Evolutionary conservation across 2,888 invertebrate genomes (phyloP).

Genomic region (Sialis lutaria): DNA sequence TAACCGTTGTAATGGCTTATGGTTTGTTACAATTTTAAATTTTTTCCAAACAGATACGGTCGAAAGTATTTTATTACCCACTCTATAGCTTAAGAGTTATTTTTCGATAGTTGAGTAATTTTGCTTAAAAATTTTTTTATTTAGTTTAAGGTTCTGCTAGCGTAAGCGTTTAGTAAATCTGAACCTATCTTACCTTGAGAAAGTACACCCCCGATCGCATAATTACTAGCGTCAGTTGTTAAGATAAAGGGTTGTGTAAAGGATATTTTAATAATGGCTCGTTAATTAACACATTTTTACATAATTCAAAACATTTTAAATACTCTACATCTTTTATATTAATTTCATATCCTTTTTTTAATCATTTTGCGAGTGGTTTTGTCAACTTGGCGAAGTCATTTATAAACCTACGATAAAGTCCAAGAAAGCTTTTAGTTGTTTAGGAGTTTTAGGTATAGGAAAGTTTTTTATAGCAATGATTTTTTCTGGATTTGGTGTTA

Average conservation of each 20-base stretch:
- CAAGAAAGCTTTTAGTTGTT: slow-evolving; percentile 7
- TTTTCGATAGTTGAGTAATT: slow-evolving; percentile 21
- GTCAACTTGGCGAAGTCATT: not conserved
- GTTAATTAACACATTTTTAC: slow-evolving; percentile 12
- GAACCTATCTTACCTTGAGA: slow-evolving; percentile 14
- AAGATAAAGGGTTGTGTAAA: slow-evolving; percentile 5
- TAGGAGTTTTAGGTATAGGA: slow-evolving; percentile 10
- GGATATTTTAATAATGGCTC: slow-evolving; percentile 13
- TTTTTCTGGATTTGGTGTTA: slow-evolving; percentile 14
- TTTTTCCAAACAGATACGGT: slow-evolving; percentile 20
- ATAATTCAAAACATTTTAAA: slow-evolving; percentile 8
- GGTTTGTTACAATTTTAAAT: slow-evolving; percentile 19
- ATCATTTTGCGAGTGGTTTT: slow-evolving; percentile 10
- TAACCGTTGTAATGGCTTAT: slow-evolving; percentile 18
- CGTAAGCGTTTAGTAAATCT: slow-evolving; percentile 19
- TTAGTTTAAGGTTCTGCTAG: slow-evolving; percentile 16
- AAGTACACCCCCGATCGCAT: slow-evolving; percentile 8
- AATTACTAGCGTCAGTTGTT: too few species aligned
- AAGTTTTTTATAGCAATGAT: slow-evolving; percentile 10
- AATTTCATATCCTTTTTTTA: slow-evolving; percentile 5
- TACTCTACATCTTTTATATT: slow-evolving; percentile 3
- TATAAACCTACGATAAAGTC: too few species aligned
- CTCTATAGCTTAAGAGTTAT: slow-evolving; percentile 20
- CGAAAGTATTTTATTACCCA: slow-evolving; percentile 18
- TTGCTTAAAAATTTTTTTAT: slow-evolving; percentile 15